Evolutionary conservation across 92 coral and sea anemone species (phyloP), one percentile per base, ranked within the genome.

Genomic region (Muricea muricata): DNA sequence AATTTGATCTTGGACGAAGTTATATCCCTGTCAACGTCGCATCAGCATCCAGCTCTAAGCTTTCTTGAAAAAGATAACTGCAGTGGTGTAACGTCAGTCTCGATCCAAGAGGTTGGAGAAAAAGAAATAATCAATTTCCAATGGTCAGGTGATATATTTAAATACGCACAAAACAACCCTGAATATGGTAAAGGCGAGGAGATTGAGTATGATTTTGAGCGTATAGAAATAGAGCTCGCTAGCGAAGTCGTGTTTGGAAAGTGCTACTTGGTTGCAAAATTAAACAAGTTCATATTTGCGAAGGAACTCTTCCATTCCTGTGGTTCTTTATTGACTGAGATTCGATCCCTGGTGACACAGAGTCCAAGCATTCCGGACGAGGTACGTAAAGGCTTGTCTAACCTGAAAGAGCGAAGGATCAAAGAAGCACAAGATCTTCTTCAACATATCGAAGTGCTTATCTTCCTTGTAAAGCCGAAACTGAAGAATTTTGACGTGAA

Each of bases 251-350:
- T 91, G 10, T 78, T 91, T 15, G 98, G 94, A 30, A 93, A 93
- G 77, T 72, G 94, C 24, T 91, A 75, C 71, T 92, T 94, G 32
- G 75, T 87, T 20, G 84, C 77, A 23, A 92, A 92, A 26, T 18
- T 94, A 17, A 91, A 91, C 20, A 81, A 93, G 79, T 94, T 94
- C 33, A 92, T 94, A 15, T 94, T 94, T 74, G 86, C 98, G 20
- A 85, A 88, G 67, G 94, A 93, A 83, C 94, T 94, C 41, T 94
- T 94, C 88, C 97, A 91, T 42, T 89, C 97, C 65, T 93, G 97
- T 40, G 89, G 90, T 24, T 86, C 90, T 25, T 91, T 94, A 37
- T 84, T 94, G 73, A 92, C 79, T 45, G 94, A 94, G 30, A 60
- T 94, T 31, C 91, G 92, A 37, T 68, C 82, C 67, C 39, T 89